A percentile compares a stretch with the other conserved stretches of the same genome.
These are phyloP conservation scores for Anthopleura sola DNA, from an alignment of 64 coral and sea anemone species.

Conservation along the genomic window DNA sequence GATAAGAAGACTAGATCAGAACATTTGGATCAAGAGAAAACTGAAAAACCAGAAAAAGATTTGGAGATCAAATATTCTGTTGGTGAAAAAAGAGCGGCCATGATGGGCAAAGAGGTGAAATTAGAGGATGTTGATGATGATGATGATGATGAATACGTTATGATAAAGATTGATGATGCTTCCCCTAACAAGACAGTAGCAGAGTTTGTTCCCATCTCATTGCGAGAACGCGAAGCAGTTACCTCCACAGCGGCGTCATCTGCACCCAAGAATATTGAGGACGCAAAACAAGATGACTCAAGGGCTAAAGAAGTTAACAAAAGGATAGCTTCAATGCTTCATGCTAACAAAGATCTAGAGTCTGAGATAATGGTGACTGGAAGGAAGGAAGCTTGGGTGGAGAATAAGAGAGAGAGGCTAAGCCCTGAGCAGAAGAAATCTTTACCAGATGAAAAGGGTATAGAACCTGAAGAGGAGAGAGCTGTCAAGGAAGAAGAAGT, in stretches of 20 bases:
- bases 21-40: not conserved
- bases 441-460: not conserved
- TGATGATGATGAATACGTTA: not conserved
- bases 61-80: not conserved
- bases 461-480: not conserved
- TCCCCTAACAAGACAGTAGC: not conserved
- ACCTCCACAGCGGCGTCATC: not conserved
- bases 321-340: not conserved
- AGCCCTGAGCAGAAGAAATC: not conserved
- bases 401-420: not conserved
- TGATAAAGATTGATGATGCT: not conserved
- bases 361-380: not conserved
- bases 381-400: slow-evolving; percentile 3
- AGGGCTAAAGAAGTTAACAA: not conserved
- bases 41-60: not conserved
- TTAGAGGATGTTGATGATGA: not conserved
- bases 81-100: not conserved
- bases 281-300: not conserved
- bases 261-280: not conserved
- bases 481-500: not conserved
- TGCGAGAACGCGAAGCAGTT: not conserved
- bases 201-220: not conserved
- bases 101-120: not conserved
- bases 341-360: not conserved
- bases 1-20: not conserved